Conservation (phyloP, 2,888 invertebrate genomes). For the Campaea margaritaria region DNA sequence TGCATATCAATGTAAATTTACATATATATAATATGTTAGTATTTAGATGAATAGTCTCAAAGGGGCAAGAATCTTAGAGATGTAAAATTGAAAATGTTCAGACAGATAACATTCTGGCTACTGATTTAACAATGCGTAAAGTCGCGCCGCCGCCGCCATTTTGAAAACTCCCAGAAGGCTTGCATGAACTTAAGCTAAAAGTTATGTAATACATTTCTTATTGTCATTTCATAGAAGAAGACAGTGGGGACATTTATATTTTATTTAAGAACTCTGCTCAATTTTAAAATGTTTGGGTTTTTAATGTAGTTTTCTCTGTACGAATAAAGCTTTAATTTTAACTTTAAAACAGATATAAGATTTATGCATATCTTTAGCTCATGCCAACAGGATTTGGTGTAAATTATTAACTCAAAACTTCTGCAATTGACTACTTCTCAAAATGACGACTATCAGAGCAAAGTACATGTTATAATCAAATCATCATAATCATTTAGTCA, state of each 20-base stretch:
- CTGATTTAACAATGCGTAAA: constrained; percentile 4
- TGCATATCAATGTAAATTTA: background rate
- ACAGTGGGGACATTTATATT: background rate
- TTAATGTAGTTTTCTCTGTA: too few relatives aligned
- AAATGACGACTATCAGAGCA: too few relatives aligned
- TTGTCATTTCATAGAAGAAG: background rate
- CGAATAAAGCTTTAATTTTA: too few relatives aligned
- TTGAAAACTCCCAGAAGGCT: constrained; percentile 22
- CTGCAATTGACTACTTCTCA: too few relatives aligned
- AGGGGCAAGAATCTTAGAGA: background rate
- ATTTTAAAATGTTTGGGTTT: too few relatives aligned
- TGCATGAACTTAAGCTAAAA: constrained; percentile 5
- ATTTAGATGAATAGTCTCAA: background rate
- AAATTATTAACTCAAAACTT: too few relatives aligned
- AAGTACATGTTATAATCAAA: too few relatives aligned
- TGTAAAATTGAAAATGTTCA: background rate
- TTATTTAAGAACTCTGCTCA: background rate
- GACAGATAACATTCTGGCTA: background rate
- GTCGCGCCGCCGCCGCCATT: constrained; percentile 19
- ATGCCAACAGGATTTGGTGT: too few relatives aligned
- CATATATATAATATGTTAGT: background rate
- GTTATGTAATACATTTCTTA: constrained; percentile 15
- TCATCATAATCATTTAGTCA: background rate
- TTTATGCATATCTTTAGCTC: too few relatives aligned
- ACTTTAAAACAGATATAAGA: too few relatives aligned